Conservation (phyloP, 2,888 invertebrate species). For the Thereva unica region DNA sequence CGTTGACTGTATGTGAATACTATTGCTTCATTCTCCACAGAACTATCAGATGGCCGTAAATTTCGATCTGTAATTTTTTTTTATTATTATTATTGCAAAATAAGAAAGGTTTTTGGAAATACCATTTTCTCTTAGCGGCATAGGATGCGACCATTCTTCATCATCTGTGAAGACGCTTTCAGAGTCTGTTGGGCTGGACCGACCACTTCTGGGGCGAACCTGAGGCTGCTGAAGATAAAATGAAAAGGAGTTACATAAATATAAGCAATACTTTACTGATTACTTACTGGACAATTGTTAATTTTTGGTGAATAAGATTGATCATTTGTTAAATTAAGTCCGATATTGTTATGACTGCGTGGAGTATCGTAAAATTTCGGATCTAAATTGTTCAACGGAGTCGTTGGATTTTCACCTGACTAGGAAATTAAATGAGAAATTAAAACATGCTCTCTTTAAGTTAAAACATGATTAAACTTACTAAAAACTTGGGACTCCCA, state of each 20-base stretch:
- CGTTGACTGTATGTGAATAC: slow-evolving; percentile 63
- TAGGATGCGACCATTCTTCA: slow-evolving; percentile 66
- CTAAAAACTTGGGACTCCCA: slow-evolving; percentile 64
- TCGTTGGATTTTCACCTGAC: slow-evolving; percentile 50
- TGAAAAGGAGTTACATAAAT: background rate
- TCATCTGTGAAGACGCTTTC: slow-evolving; percentile 73
- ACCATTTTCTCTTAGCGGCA: slow-evolving; percentile 56
- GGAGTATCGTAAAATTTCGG: slow-evolving; percentile 63
- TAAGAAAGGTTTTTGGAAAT: slow-evolving; percentile 3
- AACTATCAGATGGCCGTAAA: slow-evolving; percentile 63
- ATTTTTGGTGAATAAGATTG: slow-evolving; percentile 59
- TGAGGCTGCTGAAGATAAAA: background rate
- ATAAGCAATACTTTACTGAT: slow-evolving; percentile 6
- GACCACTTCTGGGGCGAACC: slow-evolving; percentile 48
- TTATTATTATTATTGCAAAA: slow-evolving; percentile 29
- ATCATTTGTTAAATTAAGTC: slow-evolving; percentile 57
- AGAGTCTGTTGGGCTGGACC: slow-evolving; percentile 68
- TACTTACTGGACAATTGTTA: slow-evolving; percentile 55
- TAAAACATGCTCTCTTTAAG: background rate
- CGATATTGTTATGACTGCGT: slow-evolving; percentile 56
- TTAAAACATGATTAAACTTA: slow-evolving; percentile 34
- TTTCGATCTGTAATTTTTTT: slow-evolving; percentile 53
- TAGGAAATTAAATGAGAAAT: slow-evolving; percentile 23
- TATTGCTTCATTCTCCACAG: slow-evolving; percentile 63
- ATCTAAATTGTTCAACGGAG: slow-evolving; percentile 59